These are phyloP conservation scores for Calycopis cecrops DNA, from an alignment of 1,140 invertebrate species.

Conservation along the genomic window DNA sequence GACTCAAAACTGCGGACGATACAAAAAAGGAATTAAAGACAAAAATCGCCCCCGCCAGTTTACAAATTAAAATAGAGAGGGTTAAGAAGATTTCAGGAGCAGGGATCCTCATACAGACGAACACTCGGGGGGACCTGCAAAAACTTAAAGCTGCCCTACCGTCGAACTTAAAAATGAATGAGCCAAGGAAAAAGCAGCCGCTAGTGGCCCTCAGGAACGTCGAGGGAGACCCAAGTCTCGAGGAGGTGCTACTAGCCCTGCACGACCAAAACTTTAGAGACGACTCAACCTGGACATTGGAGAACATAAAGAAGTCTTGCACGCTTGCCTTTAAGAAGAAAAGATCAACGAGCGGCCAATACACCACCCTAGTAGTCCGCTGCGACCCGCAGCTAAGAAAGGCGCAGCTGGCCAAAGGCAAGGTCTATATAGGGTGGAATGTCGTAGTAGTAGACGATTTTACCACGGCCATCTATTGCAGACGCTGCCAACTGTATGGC, in stretches of 20 bases:
- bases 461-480: not conserved
- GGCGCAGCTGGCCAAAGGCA: not conserved
- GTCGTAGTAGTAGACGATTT: not conserved
- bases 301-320: constrained; percentile 23
- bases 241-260: not conserved
- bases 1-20: not conserved
- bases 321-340: constrained; percentile 8
- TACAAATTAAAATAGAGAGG: not conserved
- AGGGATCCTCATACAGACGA: not conserved
- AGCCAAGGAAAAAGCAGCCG: not conserved
- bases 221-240: constrained; percentile 16
- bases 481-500: constrained; percentile 32
- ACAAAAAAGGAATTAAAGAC: not conserved
- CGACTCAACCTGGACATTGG: not conserved
- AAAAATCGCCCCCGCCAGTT: not conserved
- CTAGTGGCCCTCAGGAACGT: not conserved
- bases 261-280: not conserved
- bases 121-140: not conserved
- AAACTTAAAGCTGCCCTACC: not conserved
- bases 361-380: not conserved
- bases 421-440: too few species aligned
- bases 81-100: not conserved
- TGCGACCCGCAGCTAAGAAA: not conserved
- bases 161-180: not conserved
- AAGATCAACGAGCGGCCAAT: not conserved